These are phyloP conservation scores for Diplazon laetatorius DNA, from an alignment of 2,888 invertebrate genomes.

Conservation along the genomic window DNA sequence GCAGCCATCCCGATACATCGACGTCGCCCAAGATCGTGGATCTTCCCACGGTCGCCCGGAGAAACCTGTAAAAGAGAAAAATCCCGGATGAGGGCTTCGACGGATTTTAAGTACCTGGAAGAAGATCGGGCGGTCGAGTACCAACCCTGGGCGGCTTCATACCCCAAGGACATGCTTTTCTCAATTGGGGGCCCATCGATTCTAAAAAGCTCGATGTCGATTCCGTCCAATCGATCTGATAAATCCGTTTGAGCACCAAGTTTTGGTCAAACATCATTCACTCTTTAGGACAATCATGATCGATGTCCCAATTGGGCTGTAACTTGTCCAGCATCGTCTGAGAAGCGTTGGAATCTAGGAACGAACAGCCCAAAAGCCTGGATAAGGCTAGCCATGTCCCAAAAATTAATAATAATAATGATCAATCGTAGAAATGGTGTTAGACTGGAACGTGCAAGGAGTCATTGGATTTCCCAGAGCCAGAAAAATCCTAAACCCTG, in stretches of 20 bases:
- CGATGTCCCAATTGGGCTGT: too few species aligned
- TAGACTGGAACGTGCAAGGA: neutral
- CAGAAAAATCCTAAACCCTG: neutral
- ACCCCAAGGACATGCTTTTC: neutral
- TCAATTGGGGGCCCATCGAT: neutral
- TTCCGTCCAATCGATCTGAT: neutral
- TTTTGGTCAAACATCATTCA: neutral
- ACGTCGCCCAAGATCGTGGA: neutral
- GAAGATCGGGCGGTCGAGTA: neutral
- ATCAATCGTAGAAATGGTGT: conserved; percentile 1
- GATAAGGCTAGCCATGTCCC: too few species aligned
- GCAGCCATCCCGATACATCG: neutral
- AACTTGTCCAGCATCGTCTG: too few species aligned
- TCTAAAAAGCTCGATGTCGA: neutral
- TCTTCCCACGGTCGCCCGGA: conserved; percentile 12
- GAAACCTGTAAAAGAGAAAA: neutral
- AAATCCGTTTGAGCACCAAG: neutral
- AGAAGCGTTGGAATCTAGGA: too few species aligned
- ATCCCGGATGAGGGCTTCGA: neutral
- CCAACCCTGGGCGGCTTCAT: conserved; percentile 1
- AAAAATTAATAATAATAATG: neutral
- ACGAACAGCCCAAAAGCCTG: too few species aligned
- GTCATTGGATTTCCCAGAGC: neutral
- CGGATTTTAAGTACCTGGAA: conserved; percentile 1
- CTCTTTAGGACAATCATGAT: too few species aligned